A percentile compares a stretch with the other conserved stretches of the same genome.
phyloP scores from a whole-genome alignment of 2,888 invertebrate species.

The Caenorhabditis wallacei region DNA sequence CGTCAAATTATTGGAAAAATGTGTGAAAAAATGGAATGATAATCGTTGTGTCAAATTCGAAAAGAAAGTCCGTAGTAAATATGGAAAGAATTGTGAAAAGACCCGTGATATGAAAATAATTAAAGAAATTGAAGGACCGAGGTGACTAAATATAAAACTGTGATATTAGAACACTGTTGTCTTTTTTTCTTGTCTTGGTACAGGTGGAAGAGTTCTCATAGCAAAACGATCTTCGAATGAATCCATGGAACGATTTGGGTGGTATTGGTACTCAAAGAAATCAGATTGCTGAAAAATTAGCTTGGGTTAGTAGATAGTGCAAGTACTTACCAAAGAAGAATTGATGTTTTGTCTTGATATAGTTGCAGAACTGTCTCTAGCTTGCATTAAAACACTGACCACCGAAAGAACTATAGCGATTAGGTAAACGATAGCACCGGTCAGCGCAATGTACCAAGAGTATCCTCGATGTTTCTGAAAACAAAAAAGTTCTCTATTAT shows the following conservation, averaged over 20 bases:
- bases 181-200: conserved; percentile 64
- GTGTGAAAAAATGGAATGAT: conserved; percentile 33
- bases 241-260: conserved; percentile 51
- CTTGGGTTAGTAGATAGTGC: background rate
- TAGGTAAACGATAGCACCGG: conserved; percentile 71
- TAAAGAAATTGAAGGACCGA: conserved; percentile 15
- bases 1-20: conserved; percentile 17
- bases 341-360: conserved; percentile 62
- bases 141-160: too few species aligned
- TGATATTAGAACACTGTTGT: conserved; percentile 52
- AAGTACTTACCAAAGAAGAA: conserved; percentile 51
- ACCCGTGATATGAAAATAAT: conserved; percentile 33
- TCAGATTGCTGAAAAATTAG: conserved; percentile 59
- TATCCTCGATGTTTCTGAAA: conserved; percentile 81
- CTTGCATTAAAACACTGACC: conserved; percentile 38
- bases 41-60: conserved; percentile 11
- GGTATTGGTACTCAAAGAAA: conserved; percentile 65
- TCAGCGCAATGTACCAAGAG: conserved; percentile 77
- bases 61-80: conserved; percentile 8
- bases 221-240: conserved; percentile 74
- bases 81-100: conserved; percentile 17
- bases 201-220: conserved; percentile 73
- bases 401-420: conserved; percentile 50
- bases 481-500: too few species aligned
- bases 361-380: conserved; percentile 19